phyloP scores from a whole-genome alignment of 2,113 vertebrate genomes.

The Antidorcas marsupialis region DNA sequence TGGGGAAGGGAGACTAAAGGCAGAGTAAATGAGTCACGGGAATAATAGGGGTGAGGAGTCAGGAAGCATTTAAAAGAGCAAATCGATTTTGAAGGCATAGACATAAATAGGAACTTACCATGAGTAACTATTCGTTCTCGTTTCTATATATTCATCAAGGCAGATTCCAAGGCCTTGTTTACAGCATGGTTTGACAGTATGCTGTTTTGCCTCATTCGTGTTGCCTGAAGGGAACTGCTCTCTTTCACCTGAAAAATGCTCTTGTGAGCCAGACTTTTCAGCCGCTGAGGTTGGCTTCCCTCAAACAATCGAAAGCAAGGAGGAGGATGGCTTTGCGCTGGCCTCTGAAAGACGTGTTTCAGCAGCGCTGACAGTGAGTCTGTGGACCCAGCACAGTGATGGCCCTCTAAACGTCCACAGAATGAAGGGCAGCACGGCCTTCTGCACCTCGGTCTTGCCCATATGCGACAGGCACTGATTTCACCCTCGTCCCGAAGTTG shows the following conservation, averaged over 20 bases:
- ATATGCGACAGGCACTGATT: fast-evolving
- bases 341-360: neutral
- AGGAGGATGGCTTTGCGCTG: fast-evolving
- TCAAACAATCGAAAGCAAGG: neutral
- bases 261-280: neutral
- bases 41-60: no score
- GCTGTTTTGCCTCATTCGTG: neutral
- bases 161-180: neutral
- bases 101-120: neutral
- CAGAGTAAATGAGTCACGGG: neutral
- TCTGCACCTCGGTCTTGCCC: neutral
- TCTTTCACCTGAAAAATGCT: neutral
- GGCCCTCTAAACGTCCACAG: neutral
- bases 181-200: neutral
- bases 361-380: neutral
- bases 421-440: neutral
- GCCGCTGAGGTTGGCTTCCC: neutral
- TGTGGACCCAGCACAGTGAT: fast-evolving
- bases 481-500: neutral
- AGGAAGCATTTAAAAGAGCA: neutral
- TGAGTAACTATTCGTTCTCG: neutral
- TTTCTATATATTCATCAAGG: neutral
- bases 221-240: neutral
- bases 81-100: neutral
- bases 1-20: neutral